Conservation (phyloP, 2,797 vertebrate species). For the Rhinichthys osculus region DNA sequence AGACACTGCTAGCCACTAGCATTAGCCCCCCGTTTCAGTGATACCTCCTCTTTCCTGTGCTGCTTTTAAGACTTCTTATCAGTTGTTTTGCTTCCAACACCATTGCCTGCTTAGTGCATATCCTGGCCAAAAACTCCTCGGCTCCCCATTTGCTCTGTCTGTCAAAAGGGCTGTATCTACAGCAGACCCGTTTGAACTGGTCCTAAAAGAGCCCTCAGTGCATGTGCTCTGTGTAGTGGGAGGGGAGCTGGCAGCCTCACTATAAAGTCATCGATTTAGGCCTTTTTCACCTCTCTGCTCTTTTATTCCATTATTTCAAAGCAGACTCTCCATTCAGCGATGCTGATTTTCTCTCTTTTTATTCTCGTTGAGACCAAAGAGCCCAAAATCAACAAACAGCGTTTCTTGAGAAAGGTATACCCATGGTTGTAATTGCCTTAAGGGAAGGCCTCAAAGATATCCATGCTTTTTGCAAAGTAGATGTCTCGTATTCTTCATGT, state of each 20-base stretch:
- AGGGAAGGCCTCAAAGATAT: slow-evolving; percentile 21
- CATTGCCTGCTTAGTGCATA: slow-evolving; percentile 57
- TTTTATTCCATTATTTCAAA: slow-evolving; percentile 60
- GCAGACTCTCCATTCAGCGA: slow-evolving; percentile 54
- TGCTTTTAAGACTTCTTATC: slow-evolving; percentile 49
- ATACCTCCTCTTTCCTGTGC: background rate
- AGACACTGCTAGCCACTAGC: background rate
- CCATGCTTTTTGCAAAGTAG: slow-evolving; percentile 18
- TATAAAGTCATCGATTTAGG: slow-evolving; percentile 62
- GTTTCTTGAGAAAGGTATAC: slow-evolving; percentile 36
- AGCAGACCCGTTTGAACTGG: slow-evolving; percentile 56
- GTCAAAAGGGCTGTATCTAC: slow-evolving; percentile 56
- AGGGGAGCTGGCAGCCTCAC: slow-evolving; percentile 56
- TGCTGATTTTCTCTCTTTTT: slow-evolving; percentile 62
- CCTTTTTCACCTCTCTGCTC: slow-evolving; percentile 37
- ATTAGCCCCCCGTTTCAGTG: background rate
- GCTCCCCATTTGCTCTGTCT: slow-evolving; percentile 42
- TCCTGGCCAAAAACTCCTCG: slow-evolving; percentile 47
- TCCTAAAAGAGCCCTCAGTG: slow-evolving; percentile 55
- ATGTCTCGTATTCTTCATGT: slow-evolving; percentile 12
- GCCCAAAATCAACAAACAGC: slow-evolving; percentile 50
- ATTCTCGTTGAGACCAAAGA: slow-evolving; percentile 41
- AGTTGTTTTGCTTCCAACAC: slow-evolving; percentile 47
- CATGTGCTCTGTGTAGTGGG: slow-evolving; percentile 52
- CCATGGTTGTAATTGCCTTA: slow-evolving; percentile 35